Evolutionary conservation across 2,797 vertebrate genomes (phyloP), one percentile per base, ranked within the genome.

Genomic region (Hirundo rustica): DNA sequence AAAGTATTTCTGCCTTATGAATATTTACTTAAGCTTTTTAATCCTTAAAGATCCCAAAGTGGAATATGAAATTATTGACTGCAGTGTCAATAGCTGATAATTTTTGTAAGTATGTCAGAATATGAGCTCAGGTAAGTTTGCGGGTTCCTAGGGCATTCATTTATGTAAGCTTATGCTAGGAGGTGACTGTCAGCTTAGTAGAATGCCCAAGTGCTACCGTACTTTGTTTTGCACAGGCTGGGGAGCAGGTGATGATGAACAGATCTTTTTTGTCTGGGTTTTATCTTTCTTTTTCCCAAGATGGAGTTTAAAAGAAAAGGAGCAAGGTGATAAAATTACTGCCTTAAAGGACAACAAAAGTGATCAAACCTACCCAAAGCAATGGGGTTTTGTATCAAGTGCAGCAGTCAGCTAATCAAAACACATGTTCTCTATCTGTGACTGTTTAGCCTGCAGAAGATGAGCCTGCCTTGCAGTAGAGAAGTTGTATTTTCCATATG

Each of bases 401-500:
- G 48, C 51, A 53, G 48, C 34, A 30, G 55, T 72, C 47, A 38
- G 62, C 93, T 91, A 79, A 86, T 73, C 48, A 78, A 70, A 91
- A 80, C 54, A 40, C 3, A 2, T 30, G 38, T 66, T 89, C n/a
- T 92, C 0, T 73, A 2, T 89, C 61, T 88, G 60, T 55, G 83
- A 8, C 85, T 89, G 62, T 82, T 85, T 40, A 89, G 78, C 58
- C 70, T 85, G 85, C 70, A 71, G 54, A 91, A 32, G 64, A 88
- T 83, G 75, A 72, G 81, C 72, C 82, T 93, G 87, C 79, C 79
- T 92, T 86, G 79, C 76, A 47, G 55, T 15, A 38, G 19, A 55
- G 68, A 57, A 92, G 79, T 86, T 89, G 53, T 93, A 47, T 94
- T 96, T 97, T 92, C 85, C 1, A 0, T 73, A 7, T 80, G 79